Base-by-base conservation (phyloP, 2,113 vertebrate genomes). In the Nibea coibor region DNA sequence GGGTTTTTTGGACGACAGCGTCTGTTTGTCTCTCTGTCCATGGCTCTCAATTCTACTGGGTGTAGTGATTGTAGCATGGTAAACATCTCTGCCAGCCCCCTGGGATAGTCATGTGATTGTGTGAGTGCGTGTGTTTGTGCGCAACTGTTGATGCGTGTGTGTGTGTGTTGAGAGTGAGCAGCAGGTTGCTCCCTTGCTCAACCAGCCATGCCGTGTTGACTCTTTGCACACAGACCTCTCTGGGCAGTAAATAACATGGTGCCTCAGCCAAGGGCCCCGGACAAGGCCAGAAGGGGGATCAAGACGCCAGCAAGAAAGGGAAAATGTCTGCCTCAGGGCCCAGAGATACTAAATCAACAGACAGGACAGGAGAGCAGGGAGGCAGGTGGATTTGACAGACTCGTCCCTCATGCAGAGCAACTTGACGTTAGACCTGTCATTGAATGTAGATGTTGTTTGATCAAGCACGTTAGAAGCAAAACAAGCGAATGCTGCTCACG, bases 181-280 rank as follows among this genome's bases (percentile, higher is more conserved):
- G 81, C 87, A 81, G 88, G 88, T 91, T 85, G 72, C 75, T 84
- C 72, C 87, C 70, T 64, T 89, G 88, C 74, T 81, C 81, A 85
- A 53, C 84, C 89, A 90, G 79, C 84, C 75, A 71, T 85, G 74
- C 69, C 35, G 51, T 83, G 87, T 79, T 64, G 89, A 90, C 80
- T 82, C 71, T 85, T 57, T 50, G 66, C 83, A 85, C 87, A 85
- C 83, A 81, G 78, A 43, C 78, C 86, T 92, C 86, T 88, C 65
- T 81, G 86, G 80, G 87, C 82, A 88, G 90, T 91, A 93, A 93
- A 93, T 93, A 91, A 88, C 83, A 78, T 4, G 50, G 62, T 76
- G 79, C 68, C 81, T 78, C 70, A 58, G 85, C 76, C 67, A 63
- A 87, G 78, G 82, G 84, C 74, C 81, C 67, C 8, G 59, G 73